phyloP scores from a whole-genome alignment of 2,888 invertebrate genomes.

The Dilophus febrilis region DNA sequence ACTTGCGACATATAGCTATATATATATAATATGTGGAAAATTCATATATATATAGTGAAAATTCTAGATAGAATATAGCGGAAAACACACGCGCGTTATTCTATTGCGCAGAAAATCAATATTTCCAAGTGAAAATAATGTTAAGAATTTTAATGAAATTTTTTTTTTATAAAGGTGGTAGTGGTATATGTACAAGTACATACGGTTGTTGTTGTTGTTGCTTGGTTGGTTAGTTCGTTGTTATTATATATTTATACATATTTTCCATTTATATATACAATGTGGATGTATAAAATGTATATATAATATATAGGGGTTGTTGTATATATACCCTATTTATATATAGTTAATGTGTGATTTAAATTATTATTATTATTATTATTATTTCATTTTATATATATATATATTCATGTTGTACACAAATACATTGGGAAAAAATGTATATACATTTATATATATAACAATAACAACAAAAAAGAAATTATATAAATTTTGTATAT shows the following conservation, averaged over 20 bases:
- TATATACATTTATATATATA: too few species aligned
- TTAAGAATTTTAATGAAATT: constrained; percentile 2
- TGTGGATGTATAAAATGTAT: too few species aligned
- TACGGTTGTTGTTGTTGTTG: too few species aligned
- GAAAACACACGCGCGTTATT: constrained; percentile 7
- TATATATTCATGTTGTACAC: too few species aligned
- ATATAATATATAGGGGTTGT: constrained; percentile 1
- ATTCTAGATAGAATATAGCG: neutral
- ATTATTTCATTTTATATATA: too few species aligned
- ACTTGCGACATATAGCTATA: too few species aligned
- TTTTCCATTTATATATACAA: constrained; percentile 3
- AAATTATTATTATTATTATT: constrained; percentile 4
- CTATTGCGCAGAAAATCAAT: constrained; percentile 11
- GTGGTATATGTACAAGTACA: too few species aligned
- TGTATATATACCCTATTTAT: constrained; percentile 5
- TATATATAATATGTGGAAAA: neutral
- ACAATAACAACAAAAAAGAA: too few species aligned
- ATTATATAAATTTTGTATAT: too few species aligned
- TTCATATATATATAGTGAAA: too few species aligned
- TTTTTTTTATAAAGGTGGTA: constrained; percentile 6
- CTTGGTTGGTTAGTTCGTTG: too few species aligned
- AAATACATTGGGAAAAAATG: too few species aligned
- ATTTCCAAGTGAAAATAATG: constrained; percentile 3
- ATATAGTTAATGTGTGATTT: constrained; percentile 5
- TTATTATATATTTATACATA: neutral